Conservation (phyloP, 2,113 vertebrate species). For the Spizaetus ornatus region DNA sequence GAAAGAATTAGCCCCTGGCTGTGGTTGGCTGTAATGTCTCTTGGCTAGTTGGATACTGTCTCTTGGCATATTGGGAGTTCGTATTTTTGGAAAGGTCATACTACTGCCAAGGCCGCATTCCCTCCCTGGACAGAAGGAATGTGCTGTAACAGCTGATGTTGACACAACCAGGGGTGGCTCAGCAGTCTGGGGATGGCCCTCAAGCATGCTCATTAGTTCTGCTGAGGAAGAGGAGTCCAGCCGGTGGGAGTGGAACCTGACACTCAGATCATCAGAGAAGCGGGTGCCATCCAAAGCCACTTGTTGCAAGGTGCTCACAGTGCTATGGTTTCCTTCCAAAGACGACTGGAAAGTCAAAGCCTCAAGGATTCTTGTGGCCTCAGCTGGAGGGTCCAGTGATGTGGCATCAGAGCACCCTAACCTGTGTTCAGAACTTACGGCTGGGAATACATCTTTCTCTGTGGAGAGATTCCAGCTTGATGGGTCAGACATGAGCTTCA, state of each 20-base stretch:
- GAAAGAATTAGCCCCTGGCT: conserved; percentile 72
- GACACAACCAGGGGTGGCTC: conserved; percentile 45
- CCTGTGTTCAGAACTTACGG: background rate
- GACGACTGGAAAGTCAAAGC: conserved; percentile 1
- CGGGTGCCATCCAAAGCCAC: conserved; percentile 7
- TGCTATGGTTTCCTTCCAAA: background rate
- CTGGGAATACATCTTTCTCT: background rate
- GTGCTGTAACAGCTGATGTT: conserved; percentile 3
- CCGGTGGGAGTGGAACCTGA: conserved; percentile 76
- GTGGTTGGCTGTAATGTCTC: conserved; percentile 88
- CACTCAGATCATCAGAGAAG: conserved; percentile 78
- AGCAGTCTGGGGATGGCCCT: conserved; percentile 39
- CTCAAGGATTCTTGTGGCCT: conserved; percentile 12
- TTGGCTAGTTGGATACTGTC: conserved; percentile 89
- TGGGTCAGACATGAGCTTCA: conserved; percentile 23
- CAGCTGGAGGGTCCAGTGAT: background rate
- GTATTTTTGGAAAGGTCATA: conserved; percentile 86
- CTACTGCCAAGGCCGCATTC: conserved; percentile 71
- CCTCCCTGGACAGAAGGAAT: background rate
- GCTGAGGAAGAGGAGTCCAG: conserved; percentile 79
- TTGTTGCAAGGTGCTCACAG: background rate
- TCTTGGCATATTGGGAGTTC: conserved; percentile 76
- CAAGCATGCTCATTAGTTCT: conserved; percentile 66
- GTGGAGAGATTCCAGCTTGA: conserved; percentile 3
- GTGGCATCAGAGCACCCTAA: background rate